Base-by-base conservation (phyloP, 2,113 vertebrate species). In the Forbesichthys agassizii region DNA sequence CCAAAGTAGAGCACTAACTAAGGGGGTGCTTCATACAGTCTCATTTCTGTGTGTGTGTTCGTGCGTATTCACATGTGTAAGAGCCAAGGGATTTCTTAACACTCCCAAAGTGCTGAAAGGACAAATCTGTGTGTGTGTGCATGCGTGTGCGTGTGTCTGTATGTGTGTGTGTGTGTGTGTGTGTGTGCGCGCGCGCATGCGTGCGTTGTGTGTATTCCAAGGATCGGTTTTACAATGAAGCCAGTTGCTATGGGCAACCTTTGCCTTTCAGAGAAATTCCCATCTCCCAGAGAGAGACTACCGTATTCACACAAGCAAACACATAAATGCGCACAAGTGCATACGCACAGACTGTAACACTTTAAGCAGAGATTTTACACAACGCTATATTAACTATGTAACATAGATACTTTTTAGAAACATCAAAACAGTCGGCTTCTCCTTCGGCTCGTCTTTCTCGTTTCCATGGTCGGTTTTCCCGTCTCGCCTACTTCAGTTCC, bases 231-330 rank as follows among this genome's bases (percentile, higher is more conserved):
- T 73, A 90, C 83, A 86, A 87, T 85, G 82, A 90, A 77, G 84
- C 67, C 87, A 33, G 91, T 93, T 93, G 91, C 92, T 88, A 93
- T 77, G 89, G 90, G 91, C 83, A 90, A 91, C 88, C 83, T 86
- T 87, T 83, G 82, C 84, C 84, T 90, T 88, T 87, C 83, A 90
- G 86, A 88, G 74, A 92, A 89, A 89, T 90, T 89, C 86, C 88
- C 83, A 46, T 91, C 73, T 80, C 80, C 80, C 61, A 61, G 68
- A 71, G 76, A 83, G 79, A 73, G 72, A 71, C 77, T 64, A 63
- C 73, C 68, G 53, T 13, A 69, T 33, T 74, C 71, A 73, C 83
- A 78, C 63, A 78, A 74, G 52, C 67, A 69, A 57, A 69, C 57
- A 51, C 57, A 52, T 27, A 69, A 48, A 80, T 14, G 71, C 48